These are phyloP conservation scores for Hemiscyllium ocellatum DNA, from an alignment of 2,113 vertebrate species.

Conservation along the genomic window DNA sequence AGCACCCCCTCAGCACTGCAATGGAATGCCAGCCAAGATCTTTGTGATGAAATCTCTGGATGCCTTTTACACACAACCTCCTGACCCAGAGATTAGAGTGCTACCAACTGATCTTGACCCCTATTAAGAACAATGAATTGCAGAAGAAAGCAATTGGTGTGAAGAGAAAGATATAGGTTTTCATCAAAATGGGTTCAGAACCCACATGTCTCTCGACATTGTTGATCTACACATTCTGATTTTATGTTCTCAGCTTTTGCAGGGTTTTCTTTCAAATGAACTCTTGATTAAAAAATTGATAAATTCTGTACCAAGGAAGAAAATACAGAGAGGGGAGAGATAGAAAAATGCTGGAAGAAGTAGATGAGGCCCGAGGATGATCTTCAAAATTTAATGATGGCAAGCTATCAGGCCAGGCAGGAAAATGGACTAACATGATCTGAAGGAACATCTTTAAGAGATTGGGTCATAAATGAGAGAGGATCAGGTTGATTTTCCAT, in stretches of 20 bases:
- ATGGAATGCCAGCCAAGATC: background rate
- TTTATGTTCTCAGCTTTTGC: background rate
- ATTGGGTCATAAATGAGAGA: background rate
- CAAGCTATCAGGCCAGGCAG: background rate
- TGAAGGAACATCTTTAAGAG: background rate
- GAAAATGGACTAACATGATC: background rate
- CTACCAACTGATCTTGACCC: background rate
- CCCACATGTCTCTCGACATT: background rate
- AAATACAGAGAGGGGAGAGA: background rate
- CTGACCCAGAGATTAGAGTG: background rate
- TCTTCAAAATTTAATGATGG: background rate
- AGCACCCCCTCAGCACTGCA: background rate
- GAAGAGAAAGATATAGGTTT: background rate
- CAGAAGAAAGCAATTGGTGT: background rate
- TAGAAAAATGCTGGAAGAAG: background rate
- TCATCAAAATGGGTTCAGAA: background rate
- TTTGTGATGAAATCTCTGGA: background rate
- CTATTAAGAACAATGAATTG: background rate
- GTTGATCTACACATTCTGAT: background rate
- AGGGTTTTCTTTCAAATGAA: background rate
- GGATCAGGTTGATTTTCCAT: background rate
- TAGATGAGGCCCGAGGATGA: no score
- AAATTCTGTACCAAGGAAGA: background rate
- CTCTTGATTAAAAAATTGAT: background rate
- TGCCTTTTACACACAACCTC: background rate